phyloP scores from a whole-genome alignment of 2,797 vertebrate species.

The Chrosomus eos region DNA sequence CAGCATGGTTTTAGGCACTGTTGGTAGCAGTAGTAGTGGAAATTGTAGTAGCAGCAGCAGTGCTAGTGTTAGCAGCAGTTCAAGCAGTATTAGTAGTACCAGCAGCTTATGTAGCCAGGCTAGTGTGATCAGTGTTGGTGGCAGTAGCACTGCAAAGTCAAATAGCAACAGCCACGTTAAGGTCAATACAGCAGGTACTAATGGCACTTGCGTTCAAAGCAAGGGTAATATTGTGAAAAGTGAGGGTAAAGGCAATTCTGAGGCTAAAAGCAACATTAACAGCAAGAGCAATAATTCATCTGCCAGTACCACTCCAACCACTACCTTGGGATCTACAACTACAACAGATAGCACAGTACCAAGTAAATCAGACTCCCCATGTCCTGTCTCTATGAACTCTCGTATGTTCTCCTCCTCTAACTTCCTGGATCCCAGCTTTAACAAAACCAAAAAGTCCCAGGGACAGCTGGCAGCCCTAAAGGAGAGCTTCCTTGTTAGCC shows the following conservation, averaged over 20 bases:
- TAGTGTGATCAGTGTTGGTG: conserved; percentile 62
- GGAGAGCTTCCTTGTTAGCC: conserved; percentile 88
- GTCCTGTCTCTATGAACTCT: conserved; percentile 71
- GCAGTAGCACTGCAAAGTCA: conserved; percentile 71
- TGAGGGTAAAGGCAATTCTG: conserved; percentile 55
- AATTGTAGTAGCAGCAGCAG: conserved; percentile 78
- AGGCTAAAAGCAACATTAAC: conserved; percentile 40
- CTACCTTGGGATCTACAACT: not conserved
- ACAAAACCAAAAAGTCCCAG: conserved; percentile 95
- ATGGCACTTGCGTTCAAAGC: conserved; percentile 58
- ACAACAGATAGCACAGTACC: conserved; percentile 48
- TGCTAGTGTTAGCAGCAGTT: conserved; percentile 52
- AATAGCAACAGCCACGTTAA: conserved; percentile 60
- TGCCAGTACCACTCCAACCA: conserved; percentile 38
- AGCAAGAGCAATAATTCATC: conserved; percentile 48
- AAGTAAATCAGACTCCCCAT: conserved; percentile 70
- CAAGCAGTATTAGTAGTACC: conserved; percentile 54
- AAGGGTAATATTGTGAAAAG: conserved; percentile 50
- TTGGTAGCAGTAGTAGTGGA: conserved; percentile 77
- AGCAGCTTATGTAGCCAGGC: conserved; percentile 64
- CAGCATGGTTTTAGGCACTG: conserved; percentile 77
- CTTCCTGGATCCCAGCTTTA: conserved; percentile 86
- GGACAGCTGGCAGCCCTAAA: conserved; percentile 92
- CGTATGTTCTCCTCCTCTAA: conserved; percentile 75
- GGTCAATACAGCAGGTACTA: conserved; percentile 47